A percentile compares a stretch with the other conserved stretches of the same genome.
Conservation (phyloP, 1,140 invertebrate genomes). For the Protaetia brevitarsis region DNA sequence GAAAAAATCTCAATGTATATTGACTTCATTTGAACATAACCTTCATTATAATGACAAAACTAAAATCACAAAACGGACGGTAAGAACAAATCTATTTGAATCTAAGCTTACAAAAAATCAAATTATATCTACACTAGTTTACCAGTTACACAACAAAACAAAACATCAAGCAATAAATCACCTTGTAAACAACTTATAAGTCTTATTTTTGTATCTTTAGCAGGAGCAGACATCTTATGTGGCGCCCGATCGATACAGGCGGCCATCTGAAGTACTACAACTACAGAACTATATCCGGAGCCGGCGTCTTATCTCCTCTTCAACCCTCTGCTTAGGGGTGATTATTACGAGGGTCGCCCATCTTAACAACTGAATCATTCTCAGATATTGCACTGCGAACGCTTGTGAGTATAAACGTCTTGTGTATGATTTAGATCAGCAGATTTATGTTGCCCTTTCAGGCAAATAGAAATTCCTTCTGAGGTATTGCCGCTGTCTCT, state of each 20-base stretch:
- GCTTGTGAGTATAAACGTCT: conserved; percentile 13
- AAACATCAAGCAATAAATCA: no score
- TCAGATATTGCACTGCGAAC: conserved; percentile 12
- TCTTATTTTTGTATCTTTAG: no score
- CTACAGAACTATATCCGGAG: conserved; percentile 15
- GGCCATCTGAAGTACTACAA: conserved; percentile 15
- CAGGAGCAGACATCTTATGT: conserved; percentile 8
- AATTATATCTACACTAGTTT: no score
- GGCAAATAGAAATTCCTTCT: conserved; percentile 14
- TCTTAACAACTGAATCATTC: conserved; percentile 18
- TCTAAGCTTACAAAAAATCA: no score
- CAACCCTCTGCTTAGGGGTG: conserved; percentile 13
- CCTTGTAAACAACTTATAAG: no score
- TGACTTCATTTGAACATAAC: no score
- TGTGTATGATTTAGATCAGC: conserved; percentile 16
- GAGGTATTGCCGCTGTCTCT: conserved; percentile 8
- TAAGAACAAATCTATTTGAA: no score
- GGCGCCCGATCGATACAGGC: background rate
- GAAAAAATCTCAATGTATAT: no score
- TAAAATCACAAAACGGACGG: no score
- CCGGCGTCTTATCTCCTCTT: conserved; percentile 13
- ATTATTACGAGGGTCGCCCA: conserved; percentile 13
- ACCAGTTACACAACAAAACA: no score
- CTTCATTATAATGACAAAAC: no score
- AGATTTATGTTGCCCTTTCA: conserved; percentile 16